Evolutionary conservation across 2,797 vertebrate genomes (phyloP).

Genomic region (Acestrorhynchus altus): DNA sequence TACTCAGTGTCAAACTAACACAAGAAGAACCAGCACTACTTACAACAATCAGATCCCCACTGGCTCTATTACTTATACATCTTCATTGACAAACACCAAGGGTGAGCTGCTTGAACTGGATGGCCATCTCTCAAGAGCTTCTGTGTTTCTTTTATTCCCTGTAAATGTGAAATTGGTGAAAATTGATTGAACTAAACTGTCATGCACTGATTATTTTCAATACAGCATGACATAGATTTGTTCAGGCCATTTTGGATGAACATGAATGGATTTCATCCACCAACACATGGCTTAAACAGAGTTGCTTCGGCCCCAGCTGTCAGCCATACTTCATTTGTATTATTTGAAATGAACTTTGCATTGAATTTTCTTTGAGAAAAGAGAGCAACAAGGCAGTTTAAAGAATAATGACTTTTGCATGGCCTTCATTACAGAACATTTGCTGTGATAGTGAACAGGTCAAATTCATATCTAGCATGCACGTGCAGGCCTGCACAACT

Average conservation of each 20-base stretch:
- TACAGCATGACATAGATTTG: background rate
- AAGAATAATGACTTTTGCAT: conserved; percentile 3
- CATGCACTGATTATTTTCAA: conserved; percentile 17
- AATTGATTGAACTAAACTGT: conserved; percentile 7
- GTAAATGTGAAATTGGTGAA: conserved; percentile 16
- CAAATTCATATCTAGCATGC: conserved; percentile 11
- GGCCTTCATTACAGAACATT: conserved; percentile 14
- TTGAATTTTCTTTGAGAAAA: background rate
- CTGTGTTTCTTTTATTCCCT: background rate
- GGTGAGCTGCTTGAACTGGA: background rate
- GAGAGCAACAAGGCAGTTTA: conserved; percentile 10
- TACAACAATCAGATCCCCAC: background rate
- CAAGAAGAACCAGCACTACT: background rate
- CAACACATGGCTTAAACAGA: background rate
- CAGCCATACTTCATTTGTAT: background rate
- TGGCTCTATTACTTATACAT: background rate
- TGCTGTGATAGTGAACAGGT: conserved; percentile 5
- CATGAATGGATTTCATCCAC: background rate
- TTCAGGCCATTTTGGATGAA: background rate
- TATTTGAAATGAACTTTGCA: background rate
- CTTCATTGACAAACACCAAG: background rate
- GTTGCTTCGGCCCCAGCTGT: background rate
- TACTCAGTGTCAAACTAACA: background rate
- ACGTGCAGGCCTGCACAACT: conserved; percentile 29
- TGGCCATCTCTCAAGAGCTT: conserved; percentile 7